Base-by-base conservation (phyloP, 2,797 vertebrate genomes). In the Tragopan temminckii region DNA sequence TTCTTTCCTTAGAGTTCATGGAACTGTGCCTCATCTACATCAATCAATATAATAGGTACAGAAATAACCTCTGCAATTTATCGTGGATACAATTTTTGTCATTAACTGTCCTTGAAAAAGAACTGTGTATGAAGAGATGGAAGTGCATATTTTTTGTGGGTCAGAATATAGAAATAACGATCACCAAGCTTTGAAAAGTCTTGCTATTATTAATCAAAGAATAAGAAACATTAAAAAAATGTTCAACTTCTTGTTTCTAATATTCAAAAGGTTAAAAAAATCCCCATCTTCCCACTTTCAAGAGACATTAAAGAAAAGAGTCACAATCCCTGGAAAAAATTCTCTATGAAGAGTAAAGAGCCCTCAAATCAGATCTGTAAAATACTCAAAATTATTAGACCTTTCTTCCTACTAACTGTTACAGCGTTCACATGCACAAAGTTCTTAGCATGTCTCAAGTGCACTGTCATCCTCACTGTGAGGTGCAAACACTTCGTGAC, bases 1-100 rank as follows among this genome's bases (percentile, higher is more conserved):
- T 83, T 93, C 57, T 80, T 93, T 74, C 64, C 90, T 76, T 90
- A 72, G 80, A 91, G 67, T 78, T 91, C 67, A 4, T 7, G 14
- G 57, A 81, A 86, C 31, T 31, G 19, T 67, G 75, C 2, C 0
- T 80, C 36, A 85, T 66, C 36, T 58, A 11, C 57, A 95, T 94
- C 88, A 57, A 61, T 94, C 80, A 77, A 25, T 45, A 81, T 79
- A 76, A 88, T 1, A 77, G 33, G 20, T 33, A 58, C 68, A 42
- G 48, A 72, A 86, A 93, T 68, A 74, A 48, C 40, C 33, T 66
- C 66, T 53, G 21, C 36, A 63, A 53, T 16, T 14, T 77, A 63
- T 38, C 57, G n/a, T 36, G 46, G 55, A 67, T 48, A 69, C 13
- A 83, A 69, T 50, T 76, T 89, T 81, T 91, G 62, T 68, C 62